Conservation (phyloP, 2,888 invertebrate species). For the Brassicogethes aeneus region DNA sequence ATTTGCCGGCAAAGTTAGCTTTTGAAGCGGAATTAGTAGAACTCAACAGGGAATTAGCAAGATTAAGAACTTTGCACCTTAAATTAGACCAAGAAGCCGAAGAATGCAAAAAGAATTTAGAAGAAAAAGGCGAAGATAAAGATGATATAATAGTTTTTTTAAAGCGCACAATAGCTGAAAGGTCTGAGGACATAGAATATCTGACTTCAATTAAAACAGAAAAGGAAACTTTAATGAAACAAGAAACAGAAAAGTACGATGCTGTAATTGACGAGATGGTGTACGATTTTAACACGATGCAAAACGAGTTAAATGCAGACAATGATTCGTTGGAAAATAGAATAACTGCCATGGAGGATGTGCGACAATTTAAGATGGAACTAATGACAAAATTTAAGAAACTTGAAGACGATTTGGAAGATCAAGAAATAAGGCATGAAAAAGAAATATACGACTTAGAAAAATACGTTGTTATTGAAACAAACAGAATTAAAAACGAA, state of each 20-base stretch:
- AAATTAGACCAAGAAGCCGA: background rate
- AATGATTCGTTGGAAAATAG: background rate
- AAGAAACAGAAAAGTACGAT: background rate
- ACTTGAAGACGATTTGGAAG: background rate
- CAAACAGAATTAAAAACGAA: background rate
- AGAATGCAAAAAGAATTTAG: background rate
- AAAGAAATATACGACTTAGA: background rate
- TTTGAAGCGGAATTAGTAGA: background rate
- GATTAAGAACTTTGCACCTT: background rate
- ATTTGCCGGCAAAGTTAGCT: background rate
- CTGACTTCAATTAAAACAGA: background rate
- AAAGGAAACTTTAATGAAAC: background rate
- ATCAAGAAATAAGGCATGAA: background rate
- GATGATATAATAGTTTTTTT: background rate
- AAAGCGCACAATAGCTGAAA: background rate
- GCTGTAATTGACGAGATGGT: background rate
- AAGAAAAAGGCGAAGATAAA: background rate
- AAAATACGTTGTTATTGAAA: background rate
- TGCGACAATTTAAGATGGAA: background rate
- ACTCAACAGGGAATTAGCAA: background rate
- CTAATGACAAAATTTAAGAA: background rate
- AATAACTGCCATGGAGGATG: background rate
- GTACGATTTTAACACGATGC: background rate
- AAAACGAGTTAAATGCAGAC: background rate
- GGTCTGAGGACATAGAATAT: background rate